These are phyloP conservation scores for Clarias batrachus DNA, from an alignment of 2,113 vertebrate species.

Conservation along the genomic window DNA sequence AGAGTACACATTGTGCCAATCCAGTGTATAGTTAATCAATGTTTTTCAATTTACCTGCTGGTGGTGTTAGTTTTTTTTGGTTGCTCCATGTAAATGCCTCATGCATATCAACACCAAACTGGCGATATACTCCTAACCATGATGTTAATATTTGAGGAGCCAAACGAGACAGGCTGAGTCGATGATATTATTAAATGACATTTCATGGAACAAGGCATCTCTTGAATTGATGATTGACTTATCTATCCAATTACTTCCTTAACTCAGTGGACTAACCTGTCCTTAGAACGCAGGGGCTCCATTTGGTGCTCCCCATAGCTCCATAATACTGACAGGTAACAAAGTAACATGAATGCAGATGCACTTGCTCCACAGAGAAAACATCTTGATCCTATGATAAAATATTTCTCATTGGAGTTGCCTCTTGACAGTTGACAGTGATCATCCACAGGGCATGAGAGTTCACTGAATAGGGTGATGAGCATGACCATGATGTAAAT, in stretches of 20 bases:
- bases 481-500: background rate
- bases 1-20: too few species aligned
- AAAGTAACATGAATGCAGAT: background rate
- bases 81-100: too few species aligned
- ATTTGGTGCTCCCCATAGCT: background rate
- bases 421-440: background rate
- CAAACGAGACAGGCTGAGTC: background rate
- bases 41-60: too few species aligned
- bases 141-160: background rate
- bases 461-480: background rate
- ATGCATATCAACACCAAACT: background rate
- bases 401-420: background rate
- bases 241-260: background rate
- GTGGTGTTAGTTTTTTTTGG: too few species aligned
- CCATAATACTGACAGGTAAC: background rate
- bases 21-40: too few species aligned
- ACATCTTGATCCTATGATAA: background rate
- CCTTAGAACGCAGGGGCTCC: background rate
- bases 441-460: background rate
- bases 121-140: background rate
- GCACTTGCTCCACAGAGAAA: background rate
- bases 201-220: background rate
- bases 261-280: background rate
- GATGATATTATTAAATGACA: background rate
- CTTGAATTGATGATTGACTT: background rate